phyloP scores from a whole-genome alignment of 2,797 vertebrate genomes.

The Ibycter americanus region DNA sequence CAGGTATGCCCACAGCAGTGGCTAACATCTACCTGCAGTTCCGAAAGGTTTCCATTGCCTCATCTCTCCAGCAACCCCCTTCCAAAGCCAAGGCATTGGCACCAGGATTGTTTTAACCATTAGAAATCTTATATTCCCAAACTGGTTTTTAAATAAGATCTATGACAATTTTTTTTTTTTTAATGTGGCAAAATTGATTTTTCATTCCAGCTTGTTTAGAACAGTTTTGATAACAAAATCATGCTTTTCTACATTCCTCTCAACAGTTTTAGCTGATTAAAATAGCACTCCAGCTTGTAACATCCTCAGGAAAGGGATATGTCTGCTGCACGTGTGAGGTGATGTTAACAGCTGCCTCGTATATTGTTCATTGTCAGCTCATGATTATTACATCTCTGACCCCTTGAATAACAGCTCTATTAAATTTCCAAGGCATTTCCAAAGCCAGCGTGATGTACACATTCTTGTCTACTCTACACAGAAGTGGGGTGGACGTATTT shows the following conservation, averaged over 20 bases:
- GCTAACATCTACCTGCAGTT: not conserved
- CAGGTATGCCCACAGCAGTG: not conserved
- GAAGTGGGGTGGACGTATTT: not conserved
- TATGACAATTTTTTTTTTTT: not conserved
- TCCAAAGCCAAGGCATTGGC: not conserved
- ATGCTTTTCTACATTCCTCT: not conserved
- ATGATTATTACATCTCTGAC: not conserved
- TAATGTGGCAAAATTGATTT: not conserved
- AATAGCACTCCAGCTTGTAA: slow-evolving; percentile 11
- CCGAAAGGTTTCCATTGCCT: not conserved
- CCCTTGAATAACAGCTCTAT: not conserved
- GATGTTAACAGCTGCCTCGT: not conserved
- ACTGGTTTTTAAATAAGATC: not conserved
- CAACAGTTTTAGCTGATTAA: slow-evolving; percentile 13
- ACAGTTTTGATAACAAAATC: slow-evolving; percentile 13
- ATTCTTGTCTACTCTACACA: not conserved
- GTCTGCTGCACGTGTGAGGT: not conserved
- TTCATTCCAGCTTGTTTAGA: not conserved
- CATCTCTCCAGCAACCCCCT: not conserved
- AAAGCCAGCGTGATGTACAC: not conserved
- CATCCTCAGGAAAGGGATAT: not conserved
- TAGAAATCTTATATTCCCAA: not conserved
- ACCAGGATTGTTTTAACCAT: not conserved
- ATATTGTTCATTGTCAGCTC: not conserved
- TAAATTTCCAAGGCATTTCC: not conserved